These are phyloP conservation scores for Luscinia megarhynchos DNA, from an alignment of 2,797 vertebrate species.

Conservation along the genomic window DNA sequence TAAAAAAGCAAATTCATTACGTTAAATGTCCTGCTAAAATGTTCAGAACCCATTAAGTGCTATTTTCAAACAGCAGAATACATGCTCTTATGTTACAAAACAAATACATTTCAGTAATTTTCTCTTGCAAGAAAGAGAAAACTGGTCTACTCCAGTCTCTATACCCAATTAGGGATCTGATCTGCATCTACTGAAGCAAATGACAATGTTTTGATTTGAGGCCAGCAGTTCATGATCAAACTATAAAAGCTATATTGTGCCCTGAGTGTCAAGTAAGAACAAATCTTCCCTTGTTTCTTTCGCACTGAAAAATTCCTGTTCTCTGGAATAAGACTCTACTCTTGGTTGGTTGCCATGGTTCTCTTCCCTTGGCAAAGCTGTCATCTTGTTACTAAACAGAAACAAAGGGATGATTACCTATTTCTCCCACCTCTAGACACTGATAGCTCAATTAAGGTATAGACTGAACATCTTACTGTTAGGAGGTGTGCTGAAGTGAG, in stretches of 20 bases:
- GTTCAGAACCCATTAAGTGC: background rate
- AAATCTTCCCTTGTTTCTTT: background rate
- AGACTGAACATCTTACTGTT: background rate
- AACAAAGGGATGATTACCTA: background rate
- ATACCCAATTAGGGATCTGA: background rate
- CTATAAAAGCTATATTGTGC: background rate
- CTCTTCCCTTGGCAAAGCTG: background rate
- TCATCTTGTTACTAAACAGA: background rate
- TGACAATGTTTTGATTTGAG: background rate
- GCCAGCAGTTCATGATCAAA: background rate
- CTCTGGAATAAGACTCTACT: background rate
- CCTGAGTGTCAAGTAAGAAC: background rate
- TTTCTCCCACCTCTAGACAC: background rate
- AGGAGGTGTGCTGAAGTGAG: background rate
- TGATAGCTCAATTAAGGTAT: background rate
- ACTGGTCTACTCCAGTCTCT: background rate
- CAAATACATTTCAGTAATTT: background rate
- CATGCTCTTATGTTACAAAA: background rate
- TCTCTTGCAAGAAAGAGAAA: background rate
- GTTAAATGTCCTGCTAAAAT: slow-evolving; percentile 49
- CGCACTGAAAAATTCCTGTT: background rate
- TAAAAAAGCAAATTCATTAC: background rate
- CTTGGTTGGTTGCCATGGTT: background rate
- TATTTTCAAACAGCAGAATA: background rate
- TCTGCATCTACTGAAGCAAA: background rate